A percentile compares a stretch with the other conserved stretches of the same genome.
These are phyloP conservation scores for Zonotrichia albicollis DNA, from an alignment of 2,797 vertebrate genomes.

Conservation along the genomic window DNA sequence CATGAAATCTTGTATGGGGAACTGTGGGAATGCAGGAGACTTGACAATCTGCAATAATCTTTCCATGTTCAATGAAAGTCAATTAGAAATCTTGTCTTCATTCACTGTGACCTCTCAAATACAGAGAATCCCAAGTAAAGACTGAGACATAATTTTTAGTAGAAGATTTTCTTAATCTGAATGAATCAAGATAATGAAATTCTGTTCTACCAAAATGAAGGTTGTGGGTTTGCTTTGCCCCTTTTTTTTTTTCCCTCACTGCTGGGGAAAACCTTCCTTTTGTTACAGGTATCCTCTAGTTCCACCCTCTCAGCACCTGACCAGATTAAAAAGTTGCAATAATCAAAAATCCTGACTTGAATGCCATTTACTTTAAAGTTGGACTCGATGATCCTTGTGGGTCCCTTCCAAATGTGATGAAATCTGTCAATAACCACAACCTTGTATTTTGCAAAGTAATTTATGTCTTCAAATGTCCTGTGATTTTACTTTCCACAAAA, in stretches of 20 bases:
- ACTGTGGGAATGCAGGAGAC: conserved; percentile 7
- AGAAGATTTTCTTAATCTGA: background rate
- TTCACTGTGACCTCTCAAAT: background rate
- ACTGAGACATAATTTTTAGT: background rate
- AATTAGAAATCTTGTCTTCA: conserved; percentile 14
- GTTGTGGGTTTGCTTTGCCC: background rate
- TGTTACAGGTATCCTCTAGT: background rate
- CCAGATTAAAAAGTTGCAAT: background rate
- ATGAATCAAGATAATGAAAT: background rate
- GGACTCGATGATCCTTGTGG: background rate
- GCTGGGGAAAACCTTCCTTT: background rate
- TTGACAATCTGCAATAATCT: conserved; percentile 5
- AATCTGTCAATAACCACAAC: background rate
- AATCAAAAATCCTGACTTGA: background rate
- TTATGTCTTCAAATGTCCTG: background rate
- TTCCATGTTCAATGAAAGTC: conserved; percentile 13
- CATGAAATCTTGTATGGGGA: background rate
- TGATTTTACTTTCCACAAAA: background rate
- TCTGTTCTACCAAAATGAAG: background rate
- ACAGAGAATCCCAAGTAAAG: background rate
- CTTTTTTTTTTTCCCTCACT: no score
- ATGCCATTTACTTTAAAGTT: background rate
- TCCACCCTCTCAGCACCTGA: background rate
- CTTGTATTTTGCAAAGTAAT: background rate
- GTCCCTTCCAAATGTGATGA: background rate